Evolutionary conservation across 2,888 invertebrate species (phyloP), one percentile per base, ranked within the genome.

Genomic region (Schrankia costaestrigalis): DNA sequence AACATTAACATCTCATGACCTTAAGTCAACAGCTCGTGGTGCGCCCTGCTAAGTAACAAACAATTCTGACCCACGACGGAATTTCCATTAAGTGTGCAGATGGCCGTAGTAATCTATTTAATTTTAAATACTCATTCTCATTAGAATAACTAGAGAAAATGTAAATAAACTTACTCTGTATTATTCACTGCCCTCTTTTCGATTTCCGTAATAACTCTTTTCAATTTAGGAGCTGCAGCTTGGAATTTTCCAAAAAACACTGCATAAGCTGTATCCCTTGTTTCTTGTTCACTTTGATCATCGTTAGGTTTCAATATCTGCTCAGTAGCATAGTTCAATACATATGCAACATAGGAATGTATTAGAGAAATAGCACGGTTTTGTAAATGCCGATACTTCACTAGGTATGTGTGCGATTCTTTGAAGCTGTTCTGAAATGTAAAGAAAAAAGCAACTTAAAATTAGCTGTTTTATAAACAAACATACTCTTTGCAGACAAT

Each of bases 241-340:
- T 97, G 95, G 73, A 98, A 99, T 80, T 97, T 96, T 0, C 98
- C 98, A 68, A 98, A 99, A 67, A 96, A 98, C 18, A 91, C 91
- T 26, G 94, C 97, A 85, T 92, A 95, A 15, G 94, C 92, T 0
- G 93, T 91, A 56, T 94, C 93, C 8, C 90, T 86, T 11, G 77
- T 69, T 10, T 77, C 78, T 31, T 72, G 70, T 4, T 78, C 78
- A 0, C 50, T 60, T 1, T 56, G 49, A 0, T 70, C 70, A 3
- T 76, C 76, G 15, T 62, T 61, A 0, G 80, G 88, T 35, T 83
- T 88, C 5, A 91, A 58, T 1, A 93, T 93, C 63, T 94, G 93
- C 56, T 94, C 93, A 0, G 95, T 95, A 0, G 97, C 94, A 56
- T 93, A 93, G 36, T 92, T 91, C 34, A 97, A 84, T 2, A 95